Base-by-base conservation (phyloP, 2,888 invertebrate species). In the Leptinotarsa juncta region DNA sequence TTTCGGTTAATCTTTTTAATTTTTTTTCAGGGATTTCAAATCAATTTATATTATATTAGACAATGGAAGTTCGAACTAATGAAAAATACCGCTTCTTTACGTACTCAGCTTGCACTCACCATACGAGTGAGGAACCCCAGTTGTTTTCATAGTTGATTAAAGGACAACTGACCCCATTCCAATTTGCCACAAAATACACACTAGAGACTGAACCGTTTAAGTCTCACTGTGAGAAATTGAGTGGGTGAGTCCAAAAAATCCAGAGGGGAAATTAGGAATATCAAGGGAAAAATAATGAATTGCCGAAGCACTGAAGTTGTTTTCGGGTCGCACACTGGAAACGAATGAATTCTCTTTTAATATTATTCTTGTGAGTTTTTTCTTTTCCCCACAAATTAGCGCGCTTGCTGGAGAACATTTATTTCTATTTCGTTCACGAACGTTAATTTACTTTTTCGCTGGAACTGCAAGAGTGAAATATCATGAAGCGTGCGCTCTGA, bases 401-500 rank as follows among this genome's bases (percentile, higher is more conserved):
- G 74, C 65, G 65, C n/a, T 51, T 18, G 62, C 18, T 15, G 53
- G 32, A 50, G 68, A 73, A 68, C 73, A 78, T 76, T 73, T 67
- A 76, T 78, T 76, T 75, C 71, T 73, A 78, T 78, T 76, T 76
- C 78, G 70, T 76, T 71, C 73, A 71, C 70, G 74, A 70, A 72
- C 76, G 67, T 77, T 74, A 74, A 76, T 78, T 78, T 71, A 72
- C 75, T 76, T 74, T 74, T 75, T 76, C 71, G 65, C 75, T 75
- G 26, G 69, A 70, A 26, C 69, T 51, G 42, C 69, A 55, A 60
- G 65, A 70, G 72, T 72, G 70, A 72, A 75, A 75, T 67, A 72
- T 75, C 62, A 53, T 70, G 72, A 67, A 72, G 65, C 42, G 72
- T 70, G 51, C 50, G 72, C 72, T 60, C 72, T 75, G 75, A 75